These are phyloP conservation scores for Podargus strigoides DNA, from an alignment of 2,797 vertebrate species.

Conservation along the genomic window DNA sequence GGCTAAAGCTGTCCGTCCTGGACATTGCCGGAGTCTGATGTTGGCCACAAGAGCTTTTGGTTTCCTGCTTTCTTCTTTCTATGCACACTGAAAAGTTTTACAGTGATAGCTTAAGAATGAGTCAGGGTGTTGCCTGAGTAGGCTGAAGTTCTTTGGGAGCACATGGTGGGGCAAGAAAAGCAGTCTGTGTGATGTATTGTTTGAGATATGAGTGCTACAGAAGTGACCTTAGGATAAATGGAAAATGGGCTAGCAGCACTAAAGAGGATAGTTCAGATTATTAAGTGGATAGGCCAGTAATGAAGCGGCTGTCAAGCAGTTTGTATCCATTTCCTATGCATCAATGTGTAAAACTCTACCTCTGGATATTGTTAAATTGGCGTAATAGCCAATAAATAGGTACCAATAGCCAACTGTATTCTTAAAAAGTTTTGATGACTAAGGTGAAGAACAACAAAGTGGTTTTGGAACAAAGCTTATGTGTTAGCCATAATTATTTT, in stretches of 20 bases:
- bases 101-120: neutral
- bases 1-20: neutral
- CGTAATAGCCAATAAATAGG: neutral
- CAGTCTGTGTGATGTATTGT: neutral
- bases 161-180: neutral
- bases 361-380: neutral
- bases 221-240: neutral
- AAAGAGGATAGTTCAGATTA: neutral
- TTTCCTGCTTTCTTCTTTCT: neutral
- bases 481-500: neutral
- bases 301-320: neutral
- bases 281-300: neutral
- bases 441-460: neutral
- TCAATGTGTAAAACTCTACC: neutral
- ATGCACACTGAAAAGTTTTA: neutral
- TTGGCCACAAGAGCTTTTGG: neutral
- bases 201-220: neutral
- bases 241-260: neutral
- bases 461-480: neutral
- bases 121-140: neutral
- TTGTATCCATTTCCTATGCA: neutral
- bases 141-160: neutral
- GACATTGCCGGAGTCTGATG: neutral
- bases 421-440: neutral
- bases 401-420: neutral